phyloP scores from a whole-genome alignment of 2,113 vertebrate species.

The Poeciliopsis occidentalis region DNA sequence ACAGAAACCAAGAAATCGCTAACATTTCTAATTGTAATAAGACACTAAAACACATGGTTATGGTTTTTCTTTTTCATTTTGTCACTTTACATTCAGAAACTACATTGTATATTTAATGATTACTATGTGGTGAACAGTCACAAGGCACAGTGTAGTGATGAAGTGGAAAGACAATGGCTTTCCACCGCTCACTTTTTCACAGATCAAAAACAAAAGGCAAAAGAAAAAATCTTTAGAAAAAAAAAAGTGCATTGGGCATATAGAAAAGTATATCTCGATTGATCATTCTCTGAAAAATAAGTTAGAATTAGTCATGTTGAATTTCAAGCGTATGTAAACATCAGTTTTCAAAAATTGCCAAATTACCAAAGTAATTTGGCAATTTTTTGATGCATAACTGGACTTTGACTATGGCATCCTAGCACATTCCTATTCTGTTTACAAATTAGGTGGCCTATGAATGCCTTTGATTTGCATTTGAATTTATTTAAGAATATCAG shows the following conservation, averaged over 20 bases:
- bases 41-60: slow-evolving; percentile 37
- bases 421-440: background rate
- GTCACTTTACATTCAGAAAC: background rate
- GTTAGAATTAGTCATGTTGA: background rate
- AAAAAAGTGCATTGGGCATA: background rate
- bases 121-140: background rate
- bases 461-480: background rate
- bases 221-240: background rate
- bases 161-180: background rate
- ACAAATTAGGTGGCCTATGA: too few relatives aligned
- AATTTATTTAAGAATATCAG: background rate
- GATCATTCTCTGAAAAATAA: too few relatives aligned
- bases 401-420: too few relatives aligned
- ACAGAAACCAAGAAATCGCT: slow-evolving; percentile 31
- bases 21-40: slow-evolving; percentile 30
- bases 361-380: too few relatives aligned
- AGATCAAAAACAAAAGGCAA: too few relatives aligned
- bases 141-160: background rate
- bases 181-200: too few relatives aligned
- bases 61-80: background rate
- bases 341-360: background rate
- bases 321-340: background rate
- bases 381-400: too few relatives aligned
- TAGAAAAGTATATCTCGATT: background rate
- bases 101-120: background rate